Percentiles rank a stretch among this genome's conserved stretches.
Conservation (phyloP, 2,888 invertebrate species). For the Micropterix aruncella region DNA sequence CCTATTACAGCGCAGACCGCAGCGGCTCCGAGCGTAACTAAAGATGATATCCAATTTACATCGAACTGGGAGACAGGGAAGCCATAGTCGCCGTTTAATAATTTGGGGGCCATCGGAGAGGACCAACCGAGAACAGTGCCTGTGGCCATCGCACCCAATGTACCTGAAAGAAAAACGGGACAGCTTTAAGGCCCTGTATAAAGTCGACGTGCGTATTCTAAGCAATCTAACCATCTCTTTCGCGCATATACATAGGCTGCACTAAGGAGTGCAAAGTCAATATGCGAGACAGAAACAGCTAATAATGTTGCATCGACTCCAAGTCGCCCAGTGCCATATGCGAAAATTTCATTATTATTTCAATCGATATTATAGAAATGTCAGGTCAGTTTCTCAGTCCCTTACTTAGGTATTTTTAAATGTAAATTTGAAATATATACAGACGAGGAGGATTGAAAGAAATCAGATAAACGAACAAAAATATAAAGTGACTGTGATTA, state of each 20-base stretch:
- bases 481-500: too few relatives aligned
- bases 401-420: too few relatives aligned
- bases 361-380: too few relatives aligned
- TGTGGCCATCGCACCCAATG: constrained; percentile 64
- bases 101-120: constrained; percentile 46
- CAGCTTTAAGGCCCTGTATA: neutral
- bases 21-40: constrained; percentile 61
- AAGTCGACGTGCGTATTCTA: neutral
- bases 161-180: constrained; percentile 31
- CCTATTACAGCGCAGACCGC: constrained; percentile 61
- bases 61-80: constrained; percentile 35
- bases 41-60: constrained; percentile 58
- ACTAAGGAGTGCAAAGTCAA: neutral
- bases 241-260: neutral
- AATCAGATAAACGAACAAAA: too few relatives aligned
- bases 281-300: too few relatives aligned
- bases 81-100: constrained; percentile 34
- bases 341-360: too few relatives aligned
- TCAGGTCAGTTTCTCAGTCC: too few relatives aligned
- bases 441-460: too few relatives aligned
- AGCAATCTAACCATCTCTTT: neutral
- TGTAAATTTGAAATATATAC: too few relatives aligned
- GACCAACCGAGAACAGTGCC: constrained; percentile 71
- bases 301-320: too few relatives aligned
- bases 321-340: neutral